phyloP scores from a whole-genome alignment of 2,797 vertebrate species.

The Molossus molossus region DNA sequence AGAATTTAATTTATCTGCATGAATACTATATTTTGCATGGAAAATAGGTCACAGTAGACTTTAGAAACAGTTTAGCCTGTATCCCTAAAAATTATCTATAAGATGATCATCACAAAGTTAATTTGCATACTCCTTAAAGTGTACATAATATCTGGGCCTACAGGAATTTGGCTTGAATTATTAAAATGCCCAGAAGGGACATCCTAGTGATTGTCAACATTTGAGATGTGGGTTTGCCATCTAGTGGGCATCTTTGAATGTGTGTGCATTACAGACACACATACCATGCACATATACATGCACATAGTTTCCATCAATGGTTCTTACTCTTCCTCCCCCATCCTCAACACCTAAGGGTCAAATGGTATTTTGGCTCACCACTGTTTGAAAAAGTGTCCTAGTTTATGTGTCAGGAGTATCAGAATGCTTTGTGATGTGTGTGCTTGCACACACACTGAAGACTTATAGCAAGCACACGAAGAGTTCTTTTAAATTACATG shows the following conservation, averaged over 20 bases:
- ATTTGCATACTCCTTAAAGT: conserved; percentile 4
- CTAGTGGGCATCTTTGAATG: conserved; percentile 80
- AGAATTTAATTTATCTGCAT: conserved; percentile 32
- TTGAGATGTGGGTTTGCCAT: conserved; percentile 82
- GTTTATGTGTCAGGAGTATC: not conserved
- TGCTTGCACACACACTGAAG: not conserved
- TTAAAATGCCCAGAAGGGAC: conserved; percentile 56
- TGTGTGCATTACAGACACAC: not conserved
- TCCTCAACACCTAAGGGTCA: not conserved
- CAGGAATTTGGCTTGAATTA: conserved; percentile 58
- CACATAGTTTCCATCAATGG: not conserved
- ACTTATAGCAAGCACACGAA: not conserved
- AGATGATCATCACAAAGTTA: conserved; percentile 31
- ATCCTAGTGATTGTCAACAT: conserved; percentile 10
- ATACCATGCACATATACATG: no score
- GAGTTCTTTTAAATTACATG: not conserved
- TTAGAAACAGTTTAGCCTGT: conserved; percentile 7
- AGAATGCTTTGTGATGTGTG: not conserved
- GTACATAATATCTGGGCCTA: not conserved
- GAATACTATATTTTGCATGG: not conserved
- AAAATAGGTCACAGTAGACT: conserved; percentile 27
- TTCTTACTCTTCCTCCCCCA: not conserved
- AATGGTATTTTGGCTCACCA: not conserved
- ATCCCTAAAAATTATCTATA: not conserved
- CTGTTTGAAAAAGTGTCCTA: not conserved